Conservation (phyloP, 23 tunicate species). For the Ascidia mentula region DNA sequence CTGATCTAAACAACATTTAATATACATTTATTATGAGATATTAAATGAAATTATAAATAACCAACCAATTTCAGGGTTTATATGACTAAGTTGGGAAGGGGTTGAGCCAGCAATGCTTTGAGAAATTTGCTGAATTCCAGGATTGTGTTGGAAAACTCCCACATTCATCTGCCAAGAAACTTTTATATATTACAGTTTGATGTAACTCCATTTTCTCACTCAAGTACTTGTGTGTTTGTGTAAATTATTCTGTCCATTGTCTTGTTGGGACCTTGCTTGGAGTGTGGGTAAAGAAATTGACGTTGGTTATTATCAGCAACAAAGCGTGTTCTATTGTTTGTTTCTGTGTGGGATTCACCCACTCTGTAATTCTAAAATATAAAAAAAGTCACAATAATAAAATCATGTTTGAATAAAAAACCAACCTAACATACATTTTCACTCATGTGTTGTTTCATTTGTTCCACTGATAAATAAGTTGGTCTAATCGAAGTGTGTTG, state of each 20-base stretch:
- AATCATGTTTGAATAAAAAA: background rate
- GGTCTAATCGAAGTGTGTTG: background rate
- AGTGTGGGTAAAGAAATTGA: slow-evolving; percentile 5
- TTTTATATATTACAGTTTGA: no score
- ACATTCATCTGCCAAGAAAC: background rate
- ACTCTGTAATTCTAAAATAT: background rate
- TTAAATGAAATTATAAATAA: no score
- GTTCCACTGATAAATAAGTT: background rate
- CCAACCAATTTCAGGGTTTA: no score
- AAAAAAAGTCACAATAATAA: background rate
- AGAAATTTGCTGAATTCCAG: background rate
- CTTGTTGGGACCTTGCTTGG: background rate
- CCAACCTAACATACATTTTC: background rate
- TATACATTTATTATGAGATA: no score
- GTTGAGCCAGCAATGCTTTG: background rate
- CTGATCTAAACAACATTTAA: background rate
- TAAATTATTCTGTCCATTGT: slow-evolving; percentile 19
- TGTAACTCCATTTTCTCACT: no score
- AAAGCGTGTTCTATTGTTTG: background rate
- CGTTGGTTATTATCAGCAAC: background rate
- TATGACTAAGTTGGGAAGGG: no score
- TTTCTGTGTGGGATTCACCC: background rate
- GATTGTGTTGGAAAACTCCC: background rate
- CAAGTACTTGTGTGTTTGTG: slow-evolving; percentile 33
- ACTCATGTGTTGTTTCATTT: background rate